These are phyloP conservation scores for Lacerta agilis DNA, from an alignment of 2,797 vertebrate species.

Conservation along the genomic window DNA sequence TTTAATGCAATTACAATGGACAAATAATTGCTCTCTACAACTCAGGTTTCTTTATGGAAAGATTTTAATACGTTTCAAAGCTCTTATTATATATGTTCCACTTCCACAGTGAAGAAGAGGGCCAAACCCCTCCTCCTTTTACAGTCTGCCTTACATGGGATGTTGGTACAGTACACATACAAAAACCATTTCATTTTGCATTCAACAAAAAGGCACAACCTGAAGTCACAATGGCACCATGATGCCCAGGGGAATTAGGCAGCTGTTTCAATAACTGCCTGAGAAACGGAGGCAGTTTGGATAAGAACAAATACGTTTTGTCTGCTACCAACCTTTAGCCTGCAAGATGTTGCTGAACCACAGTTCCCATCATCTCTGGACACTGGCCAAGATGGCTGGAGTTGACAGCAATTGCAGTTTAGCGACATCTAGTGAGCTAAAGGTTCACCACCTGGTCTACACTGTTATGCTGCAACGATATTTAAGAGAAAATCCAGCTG, in stretches of 20 bases:
- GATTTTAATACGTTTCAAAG: constrained; percentile 66
- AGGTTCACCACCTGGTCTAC: constrained; percentile 19
- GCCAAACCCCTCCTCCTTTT: background rate
- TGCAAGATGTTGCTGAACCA: background rate
- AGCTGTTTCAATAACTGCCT: background rate
- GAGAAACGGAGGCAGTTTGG: constrained; percentile 61
- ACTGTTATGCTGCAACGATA: background rate
- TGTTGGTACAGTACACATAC: constrained; percentile 39
- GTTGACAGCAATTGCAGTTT: background rate
- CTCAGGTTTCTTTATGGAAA: constrained; percentile 39
- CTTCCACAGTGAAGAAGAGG: constrained; percentile 36
- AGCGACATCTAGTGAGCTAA: background rate
- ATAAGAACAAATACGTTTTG: background rate
- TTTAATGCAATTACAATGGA: background rate
- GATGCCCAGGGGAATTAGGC: constrained; percentile 28
- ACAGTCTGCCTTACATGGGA: constrained; percentile 1
- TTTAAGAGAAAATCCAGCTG: background rate
- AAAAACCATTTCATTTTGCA: constrained; percentile 38
- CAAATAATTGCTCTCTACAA: background rate
- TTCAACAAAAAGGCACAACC: constrained; percentile 45
- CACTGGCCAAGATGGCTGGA: no score
- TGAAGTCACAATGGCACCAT: constrained; percentile 44
- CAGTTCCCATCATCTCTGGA: no score
- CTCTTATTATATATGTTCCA: constrained; percentile 21
- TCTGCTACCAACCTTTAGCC: constrained; percentile 14